phyloP scores from a whole-genome alignment of 35 echinoderm and acorn worm genomes.

The Chiridota heheva region DNA sequence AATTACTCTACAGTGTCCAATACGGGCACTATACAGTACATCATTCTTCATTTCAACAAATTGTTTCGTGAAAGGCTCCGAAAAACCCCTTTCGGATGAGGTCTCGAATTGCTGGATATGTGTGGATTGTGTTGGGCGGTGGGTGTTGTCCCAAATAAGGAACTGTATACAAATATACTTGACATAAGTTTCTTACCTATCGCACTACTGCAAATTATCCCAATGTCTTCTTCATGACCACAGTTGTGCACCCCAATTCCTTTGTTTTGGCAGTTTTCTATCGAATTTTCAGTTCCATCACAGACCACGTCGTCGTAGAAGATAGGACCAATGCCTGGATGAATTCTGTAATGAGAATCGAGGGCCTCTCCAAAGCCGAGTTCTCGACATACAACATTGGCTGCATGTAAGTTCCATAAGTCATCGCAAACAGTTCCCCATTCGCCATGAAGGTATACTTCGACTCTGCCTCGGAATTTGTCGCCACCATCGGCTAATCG shows the following conservation, averaged over 20 bases:
- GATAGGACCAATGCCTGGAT: neutral
- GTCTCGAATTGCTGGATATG: no score
- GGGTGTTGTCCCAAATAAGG: no score
- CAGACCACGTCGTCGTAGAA: constrained; percentile 22
- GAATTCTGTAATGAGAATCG: no score
- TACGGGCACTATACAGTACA: no score
- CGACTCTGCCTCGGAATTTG: neutral
- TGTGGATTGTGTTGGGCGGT: no score
- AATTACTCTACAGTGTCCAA: no score
- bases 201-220: constrained; percentile 3
- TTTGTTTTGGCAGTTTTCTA: neutral
- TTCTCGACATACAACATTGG: constrained; percentile 29
- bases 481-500: neutral
- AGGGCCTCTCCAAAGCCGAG: constrained; percentile 7
- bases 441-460: neutral
- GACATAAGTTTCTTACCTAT: no score
- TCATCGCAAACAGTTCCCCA: constrained; percentile 52
- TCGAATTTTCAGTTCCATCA: neutral
- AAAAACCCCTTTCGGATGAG: no score
- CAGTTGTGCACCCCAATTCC: constrained; percentile 29
- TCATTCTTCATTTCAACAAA: no score
- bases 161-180: no score
- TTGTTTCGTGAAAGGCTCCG: no score
- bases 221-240: constrained; percentile 30
- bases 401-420: constrained; percentile 5